Base-by-base conservation (phyloP, 2,888 invertebrate species). In the Sinhomidia bicolor region DNA sequence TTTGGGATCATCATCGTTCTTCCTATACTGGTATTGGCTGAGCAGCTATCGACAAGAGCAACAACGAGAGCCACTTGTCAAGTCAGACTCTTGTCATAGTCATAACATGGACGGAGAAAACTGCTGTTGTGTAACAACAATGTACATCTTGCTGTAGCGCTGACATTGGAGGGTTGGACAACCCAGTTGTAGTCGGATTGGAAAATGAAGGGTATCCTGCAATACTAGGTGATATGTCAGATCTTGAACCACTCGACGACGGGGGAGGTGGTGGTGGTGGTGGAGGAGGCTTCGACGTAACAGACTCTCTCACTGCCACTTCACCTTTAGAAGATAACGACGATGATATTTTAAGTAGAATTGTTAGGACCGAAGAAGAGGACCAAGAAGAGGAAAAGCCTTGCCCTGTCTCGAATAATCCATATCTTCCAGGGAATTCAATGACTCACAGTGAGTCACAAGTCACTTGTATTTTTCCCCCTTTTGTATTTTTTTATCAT, bases 11-110 rank as follows among this genome's bases (percentile, higher is more conserved):
- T 90, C 89, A 26, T 90, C 90, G 12, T 90, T 90, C 78, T 85
- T 90, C 85, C 84, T 90, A 17, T 90, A 90, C 79, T 90, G 90
- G 90, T 90, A 89, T 65, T 90, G 90, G 90, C n/a, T 90, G 41
- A 86, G 87, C 60, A 60, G 82, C 85, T 90, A 90, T 68, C 17
- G 87, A 26, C 85, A 87, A 36, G 90, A 90, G 32, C 86, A 89
- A 47, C 62, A 60, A n/a, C 65, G 65, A 79, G 89, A 83, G 36
- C 84, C 87, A 12, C 86, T 80, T 65, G 86, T 80, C 85, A 85
- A 85, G 32, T 87, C 83, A 12, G 90, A 90, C 68, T 84, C 83
- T 14, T 89, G 88, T 85, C 88, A 89, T 26, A 81, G 88, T 85
- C 88, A 89, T 26, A 81, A 85, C 17, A 23, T 87, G 7, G 89